Evolutionary conservation across 2,113 vertebrate species (phyloP).

Genomic region (Okapia johnstoni): DNA sequence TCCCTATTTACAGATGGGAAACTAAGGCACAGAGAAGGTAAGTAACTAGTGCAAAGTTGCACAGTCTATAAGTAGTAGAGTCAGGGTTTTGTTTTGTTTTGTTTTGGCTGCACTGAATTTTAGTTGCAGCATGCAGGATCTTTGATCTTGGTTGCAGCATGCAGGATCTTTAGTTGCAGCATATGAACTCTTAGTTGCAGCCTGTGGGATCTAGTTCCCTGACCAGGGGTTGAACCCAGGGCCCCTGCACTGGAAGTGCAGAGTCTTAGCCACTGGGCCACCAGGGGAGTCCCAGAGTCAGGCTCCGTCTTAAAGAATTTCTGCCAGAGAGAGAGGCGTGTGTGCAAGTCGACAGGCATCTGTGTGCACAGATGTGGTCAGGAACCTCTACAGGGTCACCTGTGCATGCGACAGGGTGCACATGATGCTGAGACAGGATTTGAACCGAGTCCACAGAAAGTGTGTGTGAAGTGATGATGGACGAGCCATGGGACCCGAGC

Average conservation of each 20-base stretch:
- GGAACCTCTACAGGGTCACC: not conserved
- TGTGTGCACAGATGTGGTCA: not conserved
- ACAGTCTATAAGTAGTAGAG: not conserved
- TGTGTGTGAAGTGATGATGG: not conserved
- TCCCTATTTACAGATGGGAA: not conserved
- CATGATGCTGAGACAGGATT: not conserved
- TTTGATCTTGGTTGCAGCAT: not conserved
- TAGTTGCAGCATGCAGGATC: not conserved
- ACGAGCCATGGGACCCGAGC: rapidly evolving
- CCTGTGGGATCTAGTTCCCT: not conserved
- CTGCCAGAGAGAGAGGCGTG: not conserved
- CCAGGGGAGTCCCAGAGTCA: not conserved
- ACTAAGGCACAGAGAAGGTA: not conserved
- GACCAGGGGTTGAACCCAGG: not conserved
- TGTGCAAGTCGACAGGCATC: not conserved
- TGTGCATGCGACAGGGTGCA: no score
- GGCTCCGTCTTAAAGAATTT: not conserved
- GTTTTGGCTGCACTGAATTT: not conserved
- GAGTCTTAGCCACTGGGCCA: not conserved
- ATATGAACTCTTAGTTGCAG: not conserved
- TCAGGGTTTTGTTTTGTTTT: not conserved
- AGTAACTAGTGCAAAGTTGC: not conserved
- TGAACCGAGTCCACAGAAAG: rapidly evolving
- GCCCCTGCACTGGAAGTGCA: not conserved
- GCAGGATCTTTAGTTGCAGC: not conserved